A percentile compares a stretch with the other conserved stretches of the same genome.
These are phyloP conservation scores for Empidonax traillii DNA, from an alignment of 2,113 vertebrate species.

Conservation along the genomic window DNA sequence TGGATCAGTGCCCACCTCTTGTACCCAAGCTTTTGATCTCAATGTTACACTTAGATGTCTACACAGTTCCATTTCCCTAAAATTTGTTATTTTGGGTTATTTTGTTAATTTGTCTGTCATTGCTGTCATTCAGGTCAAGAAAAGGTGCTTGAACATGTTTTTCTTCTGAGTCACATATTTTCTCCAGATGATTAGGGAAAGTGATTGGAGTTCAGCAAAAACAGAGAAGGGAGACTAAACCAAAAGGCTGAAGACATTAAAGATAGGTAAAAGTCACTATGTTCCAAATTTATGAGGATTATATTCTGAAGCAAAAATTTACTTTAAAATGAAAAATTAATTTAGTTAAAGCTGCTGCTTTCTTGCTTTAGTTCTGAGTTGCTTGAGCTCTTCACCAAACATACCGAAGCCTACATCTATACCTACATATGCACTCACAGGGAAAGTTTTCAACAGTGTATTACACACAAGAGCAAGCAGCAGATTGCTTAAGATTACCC, in stretches of 20 bases:
- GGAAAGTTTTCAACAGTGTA: conserved; percentile 79
- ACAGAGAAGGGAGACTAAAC: neutral
- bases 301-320: neutral
- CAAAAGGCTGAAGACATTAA: neutral
- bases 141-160: neutral
- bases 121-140: neutral
- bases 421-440: conserved; percentile 45
- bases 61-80: neutral
- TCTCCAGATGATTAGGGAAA: neutral
- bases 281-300: neutral
- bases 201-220: neutral
- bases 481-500: conserved; percentile 89
- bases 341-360: neutral
- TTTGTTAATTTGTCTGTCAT: neutral
- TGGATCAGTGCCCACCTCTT: neutral
- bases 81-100: neutral
- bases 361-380: neutral
- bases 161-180: neutral
- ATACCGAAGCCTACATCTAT: neutral
- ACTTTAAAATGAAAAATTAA: neutral
- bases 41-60: neutral
- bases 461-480: conserved; percentile 90
- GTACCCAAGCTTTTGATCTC: neutral
- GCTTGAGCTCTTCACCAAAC: neutral
- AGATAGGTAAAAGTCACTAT: neutral